Conservation (phyloP, 2,888 invertebrate species). For the Trichogramma dendrolimi region DNA sequence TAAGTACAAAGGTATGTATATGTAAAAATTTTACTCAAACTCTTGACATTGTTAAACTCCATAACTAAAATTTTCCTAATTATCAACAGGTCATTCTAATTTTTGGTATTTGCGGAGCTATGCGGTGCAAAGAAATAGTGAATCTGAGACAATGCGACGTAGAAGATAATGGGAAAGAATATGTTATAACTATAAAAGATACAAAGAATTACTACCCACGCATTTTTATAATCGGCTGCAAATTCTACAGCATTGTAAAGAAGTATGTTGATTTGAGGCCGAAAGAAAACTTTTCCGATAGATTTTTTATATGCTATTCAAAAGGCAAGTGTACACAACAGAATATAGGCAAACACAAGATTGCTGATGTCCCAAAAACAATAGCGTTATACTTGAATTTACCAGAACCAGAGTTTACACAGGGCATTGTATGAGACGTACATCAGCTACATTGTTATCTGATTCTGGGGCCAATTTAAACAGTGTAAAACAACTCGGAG, state of each 20-base stretch:
- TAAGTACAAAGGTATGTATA: background rate
- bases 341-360: constrained; percentile 7
- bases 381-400: constrained; percentile 5
- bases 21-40: background rate
- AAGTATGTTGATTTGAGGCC: background rate
- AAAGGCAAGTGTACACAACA: background rate
- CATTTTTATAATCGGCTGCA: background rate
- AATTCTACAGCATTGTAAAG: background rate
- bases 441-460: constrained; percentile 4
- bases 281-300: too few relatives aligned
- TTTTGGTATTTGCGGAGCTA: constrained; percentile 6
- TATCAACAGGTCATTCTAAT: constrained; percentile 4
- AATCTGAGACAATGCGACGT: background rate
- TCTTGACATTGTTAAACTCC: background rate
- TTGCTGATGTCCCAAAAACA: constrained; percentile 1
- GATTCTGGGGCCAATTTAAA: constrained; percentile 1
- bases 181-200: background rate
- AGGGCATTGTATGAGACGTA: constrained; percentile 8
- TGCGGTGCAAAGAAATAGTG: background rate
- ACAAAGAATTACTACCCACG: background rate
- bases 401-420: constrained; percentile 4
- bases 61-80: background rate
- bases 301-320: too few relatives aligned
- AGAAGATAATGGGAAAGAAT: background rate
- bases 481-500: constrained; percentile 1